Evolutionary conservation across 2,797 vertebrate species (phyloP).

Genomic region (Cossypha niveicapilla): DNA sequence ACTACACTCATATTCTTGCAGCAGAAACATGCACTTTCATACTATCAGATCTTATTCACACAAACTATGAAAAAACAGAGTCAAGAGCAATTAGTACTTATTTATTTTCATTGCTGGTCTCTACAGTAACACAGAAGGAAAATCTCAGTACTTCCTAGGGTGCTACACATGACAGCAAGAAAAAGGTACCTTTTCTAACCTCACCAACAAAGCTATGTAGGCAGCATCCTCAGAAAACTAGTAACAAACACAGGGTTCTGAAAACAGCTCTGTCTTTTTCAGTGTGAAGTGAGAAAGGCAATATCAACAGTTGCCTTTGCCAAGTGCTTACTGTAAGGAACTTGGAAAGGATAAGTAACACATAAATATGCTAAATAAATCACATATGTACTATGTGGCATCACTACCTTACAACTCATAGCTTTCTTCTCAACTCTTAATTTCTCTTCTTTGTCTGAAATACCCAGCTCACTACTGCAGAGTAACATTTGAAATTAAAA

Average conservation of each 20-base stretch:
- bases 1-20: not conserved
- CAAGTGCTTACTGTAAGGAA: not conserved
- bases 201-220: not conserved
- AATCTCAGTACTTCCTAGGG: not conserved
- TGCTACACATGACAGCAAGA: not conserved
- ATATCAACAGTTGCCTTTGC: not conserved
- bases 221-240: not conserved
- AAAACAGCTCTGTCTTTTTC: not conserved
- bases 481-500: not conserved
- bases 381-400: not conserved
- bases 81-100: not conserved
- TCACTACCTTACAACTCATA: not conserved
- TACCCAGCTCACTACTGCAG: not conserved
- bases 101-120: not conserved
- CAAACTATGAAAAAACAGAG: not conserved
- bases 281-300: not conserved
- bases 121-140: not conserved
- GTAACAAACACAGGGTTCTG: not conserved
- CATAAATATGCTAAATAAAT: not conserved
- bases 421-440: not conserved
- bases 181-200: not conserved
- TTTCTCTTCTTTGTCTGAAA: not conserved
- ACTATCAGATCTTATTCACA: not conserved
- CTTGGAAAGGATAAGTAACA: not conserved
- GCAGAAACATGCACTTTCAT: not conserved